Conservation (phyloP, 1,140 invertebrate species). For the Steinernema khuongi region DNA sequence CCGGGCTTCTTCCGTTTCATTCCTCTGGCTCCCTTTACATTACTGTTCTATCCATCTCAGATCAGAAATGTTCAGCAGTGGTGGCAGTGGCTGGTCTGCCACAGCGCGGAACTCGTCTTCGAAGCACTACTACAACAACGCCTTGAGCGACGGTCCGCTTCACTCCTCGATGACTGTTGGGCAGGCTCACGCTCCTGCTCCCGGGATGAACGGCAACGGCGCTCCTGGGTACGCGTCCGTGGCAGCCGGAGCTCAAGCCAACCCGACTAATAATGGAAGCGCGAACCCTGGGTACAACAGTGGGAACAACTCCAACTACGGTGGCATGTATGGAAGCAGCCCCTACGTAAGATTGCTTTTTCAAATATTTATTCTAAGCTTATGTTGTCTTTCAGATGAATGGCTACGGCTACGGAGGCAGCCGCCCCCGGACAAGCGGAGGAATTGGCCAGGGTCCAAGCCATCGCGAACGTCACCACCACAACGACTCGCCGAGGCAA, state of each 20-base stretch:
- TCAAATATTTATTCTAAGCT: not conserved
- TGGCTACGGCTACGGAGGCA: not conserved
- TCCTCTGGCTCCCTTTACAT: not conserved
- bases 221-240: not conserved
- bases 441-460: not conserved
- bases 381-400: not conserved
- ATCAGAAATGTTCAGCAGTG: constrained; percentile 9
- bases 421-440: not conserved
- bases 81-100: not conserved
- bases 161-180: not conserved
- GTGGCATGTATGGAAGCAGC: not conserved
- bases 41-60: not conserved
- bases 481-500: not conserved
- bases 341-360: constrained; percentile 1
- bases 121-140: not conserved
- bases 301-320: not conserved
- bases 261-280: not conserved
- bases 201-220: not conserved
- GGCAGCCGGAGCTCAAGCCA: not conserved
- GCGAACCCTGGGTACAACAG: not conserved
- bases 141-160: not conserved
- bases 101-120: not conserved
- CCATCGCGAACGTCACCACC: constrained; percentile 1
- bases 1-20: not conserved
- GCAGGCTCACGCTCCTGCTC: not conserved